A percentile compares a stretch with the other conserved stretches of the same genome.
Evolutionary conservation across 1,140 invertebrate species (phyloP).

Genomic region (Halictus rubicundus): DNA sequence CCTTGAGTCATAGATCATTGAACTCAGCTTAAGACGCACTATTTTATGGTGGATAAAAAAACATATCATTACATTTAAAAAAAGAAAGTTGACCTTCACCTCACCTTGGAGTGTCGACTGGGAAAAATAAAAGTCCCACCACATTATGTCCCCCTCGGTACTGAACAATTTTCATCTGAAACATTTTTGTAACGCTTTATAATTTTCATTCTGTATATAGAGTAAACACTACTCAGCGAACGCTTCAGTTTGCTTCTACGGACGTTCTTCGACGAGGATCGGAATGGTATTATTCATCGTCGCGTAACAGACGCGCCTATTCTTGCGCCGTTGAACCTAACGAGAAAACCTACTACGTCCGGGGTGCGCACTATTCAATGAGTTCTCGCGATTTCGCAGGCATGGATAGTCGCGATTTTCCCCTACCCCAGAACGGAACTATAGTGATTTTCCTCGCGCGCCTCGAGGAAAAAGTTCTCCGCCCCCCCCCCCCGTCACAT

Average conservation of each 20-base stretch:
- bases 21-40: no score
- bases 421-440: background rate
- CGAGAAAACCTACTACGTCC: conserved; percentile 40
- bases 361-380: conserved; percentile 14
- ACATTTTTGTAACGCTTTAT: no score
- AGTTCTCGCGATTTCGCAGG: conserved; percentile 35
- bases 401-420: background rate
- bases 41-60: no score
- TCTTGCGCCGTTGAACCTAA: conserved; percentile 17
- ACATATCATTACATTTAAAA: no score
- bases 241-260: conserved; percentile 57
- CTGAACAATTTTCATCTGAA: no score
- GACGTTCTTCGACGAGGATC: conserved; percentile 30
- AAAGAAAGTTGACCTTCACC: no score
- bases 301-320: conserved; percentile 27
- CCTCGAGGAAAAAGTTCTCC: background rate
- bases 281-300: conserved; percentile 64
- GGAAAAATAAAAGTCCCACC: no score
- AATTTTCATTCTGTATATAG: no score
- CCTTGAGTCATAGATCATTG: no score
- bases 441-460: no score
- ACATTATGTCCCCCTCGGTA: no score
- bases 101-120: no score
- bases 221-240: conserved; percentile 31
- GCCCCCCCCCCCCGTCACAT: background rate